Conservation (phyloP, 2,113 vertebrate genomes). For the Ginglymostoma cirratum region DNA sequence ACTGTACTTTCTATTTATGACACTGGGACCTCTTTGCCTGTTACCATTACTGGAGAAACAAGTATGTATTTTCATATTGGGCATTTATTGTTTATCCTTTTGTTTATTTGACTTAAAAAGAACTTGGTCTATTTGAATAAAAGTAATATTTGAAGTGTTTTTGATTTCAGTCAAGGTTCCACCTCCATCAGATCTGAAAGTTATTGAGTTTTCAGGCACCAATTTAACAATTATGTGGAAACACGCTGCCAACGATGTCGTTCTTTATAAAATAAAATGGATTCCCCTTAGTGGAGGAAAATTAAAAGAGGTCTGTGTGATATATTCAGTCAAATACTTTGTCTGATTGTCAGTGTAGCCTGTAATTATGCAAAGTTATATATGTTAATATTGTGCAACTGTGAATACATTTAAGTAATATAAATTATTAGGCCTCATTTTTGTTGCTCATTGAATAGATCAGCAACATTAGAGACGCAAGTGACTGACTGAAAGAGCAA, state of each 20-base stretch:
- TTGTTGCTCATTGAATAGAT: neutral
- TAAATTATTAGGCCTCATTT: neutral
- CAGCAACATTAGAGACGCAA: neutral
- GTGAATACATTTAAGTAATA: neutral
- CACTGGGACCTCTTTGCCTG: constrained; percentile 58
- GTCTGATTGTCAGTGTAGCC: neutral
- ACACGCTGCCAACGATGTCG: constrained; percentile 67
- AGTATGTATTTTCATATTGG: constrained; percentile 58
- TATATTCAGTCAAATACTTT: neutral
- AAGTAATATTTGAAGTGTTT: neutral
- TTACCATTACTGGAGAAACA: constrained; percentile 74
- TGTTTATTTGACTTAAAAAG: neutral
- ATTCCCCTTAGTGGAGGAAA: constrained; percentile 70
- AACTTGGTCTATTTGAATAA: neutral
- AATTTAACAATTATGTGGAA: constrained; percentile 71
- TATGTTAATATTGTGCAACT: neutral
- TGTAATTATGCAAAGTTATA: neutral
- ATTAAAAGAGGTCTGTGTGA: constrained; percentile 67
- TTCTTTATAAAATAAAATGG: constrained; percentile 86
- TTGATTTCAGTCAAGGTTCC: constrained; percentile 71
- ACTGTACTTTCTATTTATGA: constrained; percentile 63
- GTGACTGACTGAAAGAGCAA: neutral
- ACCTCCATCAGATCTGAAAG: constrained; percentile 64
- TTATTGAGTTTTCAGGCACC: constrained; percentile 68
- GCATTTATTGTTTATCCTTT: neutral